Percentiles rank a stretch among this genome's conserved stretches.
Conservation (phyloP, 2,888 invertebrate species). For the Polyploca ridens region DNA sequence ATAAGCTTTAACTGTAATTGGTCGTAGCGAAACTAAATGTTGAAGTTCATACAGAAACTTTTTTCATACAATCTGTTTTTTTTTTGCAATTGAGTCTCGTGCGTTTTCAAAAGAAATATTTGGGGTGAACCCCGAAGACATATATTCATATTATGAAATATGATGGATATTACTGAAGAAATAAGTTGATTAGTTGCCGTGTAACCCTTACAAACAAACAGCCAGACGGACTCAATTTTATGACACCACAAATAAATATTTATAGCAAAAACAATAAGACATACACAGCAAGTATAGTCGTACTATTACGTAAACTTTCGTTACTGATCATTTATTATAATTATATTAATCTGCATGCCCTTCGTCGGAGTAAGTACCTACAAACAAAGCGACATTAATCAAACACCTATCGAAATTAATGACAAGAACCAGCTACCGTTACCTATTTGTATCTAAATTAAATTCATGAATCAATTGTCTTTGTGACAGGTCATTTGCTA, state of each 20-base stretch:
- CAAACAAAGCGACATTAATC: conserved; percentile 56
- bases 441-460: conserved; percentile 52
- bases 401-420: conserved; percentile 57
- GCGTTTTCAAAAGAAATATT: too few species aligned
- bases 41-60: not conserved
- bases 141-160: too few species aligned
- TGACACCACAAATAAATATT: too few species aligned
- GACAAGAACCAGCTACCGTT: conserved; percentile 56
- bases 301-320: not conserved
- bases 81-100: too few species aligned
- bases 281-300: not conserved
- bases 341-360: conserved; percentile 23
- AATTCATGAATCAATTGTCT: conserved; percentile 67
- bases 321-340: not conserved
- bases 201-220: too few species aligned
- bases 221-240: too few species aligned
- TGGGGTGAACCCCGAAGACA: too few species aligned
- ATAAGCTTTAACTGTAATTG: not conserved
- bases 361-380: conserved; percentile 29
- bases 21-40: not conserved
- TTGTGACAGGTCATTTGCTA: conserved; percentile 72
- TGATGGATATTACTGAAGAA: too few species aligned
- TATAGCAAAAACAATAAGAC: too few species aligned
- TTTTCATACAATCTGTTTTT: not conserved
- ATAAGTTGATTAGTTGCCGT: too few species aligned